Percentiles rank a stretch among this genome's conserved stretches.
Conservation (phyloP, 2,888 invertebrate species). For the Phyllotreta striolata region DNA sequence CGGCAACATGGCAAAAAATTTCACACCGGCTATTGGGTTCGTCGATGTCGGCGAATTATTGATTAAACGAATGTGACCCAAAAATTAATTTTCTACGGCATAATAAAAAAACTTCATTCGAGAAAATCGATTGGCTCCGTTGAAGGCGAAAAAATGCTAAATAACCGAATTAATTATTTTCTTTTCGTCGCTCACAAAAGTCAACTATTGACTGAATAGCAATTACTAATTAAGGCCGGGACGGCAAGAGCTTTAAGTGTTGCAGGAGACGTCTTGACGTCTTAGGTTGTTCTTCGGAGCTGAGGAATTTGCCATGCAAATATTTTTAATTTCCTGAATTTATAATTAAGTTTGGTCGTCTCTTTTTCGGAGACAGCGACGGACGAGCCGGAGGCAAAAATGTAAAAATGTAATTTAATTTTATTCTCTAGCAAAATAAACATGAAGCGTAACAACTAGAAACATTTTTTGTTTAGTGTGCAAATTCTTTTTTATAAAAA, state of each 20-base stretch:
- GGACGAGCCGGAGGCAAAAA: not conserved
- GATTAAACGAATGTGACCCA: conserved; percentile 30
- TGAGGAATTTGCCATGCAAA: conserved; percentile 35
- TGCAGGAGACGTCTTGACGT: conserved; percentile 7
- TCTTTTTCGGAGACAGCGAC: conserved; percentile 1
- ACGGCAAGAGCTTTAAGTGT: not conserved
- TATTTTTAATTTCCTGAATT: conserved; percentile 36
- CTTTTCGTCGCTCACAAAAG: conserved; percentile 9
- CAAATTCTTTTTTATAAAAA: no score
- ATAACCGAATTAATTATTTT: conserved; percentile 5
- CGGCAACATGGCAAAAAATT: conserved; percentile 13
- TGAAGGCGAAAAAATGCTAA: not conserved
- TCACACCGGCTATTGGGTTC: conserved; percentile 18
- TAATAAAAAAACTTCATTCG: conserved; percentile 10
- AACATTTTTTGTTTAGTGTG: conserved; percentile 3
- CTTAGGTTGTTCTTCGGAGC: conserved; percentile 3
- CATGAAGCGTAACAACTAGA: no score
- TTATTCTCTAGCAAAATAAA: no score
- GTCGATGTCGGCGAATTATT: conserved; percentile 23
- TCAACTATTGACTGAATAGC: conserved; percentile 21
- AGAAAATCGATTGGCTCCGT: conserved; percentile 1
- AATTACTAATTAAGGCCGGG: conserved; percentile 17
- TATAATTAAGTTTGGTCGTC: conserved; percentile 28
- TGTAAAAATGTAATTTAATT: no score
- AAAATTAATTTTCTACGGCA: conserved; percentile 22